phyloP scores from a whole-genome alignment of 2,113 vertebrate genomes.

The Macroglossus sobrinus region DNA sequence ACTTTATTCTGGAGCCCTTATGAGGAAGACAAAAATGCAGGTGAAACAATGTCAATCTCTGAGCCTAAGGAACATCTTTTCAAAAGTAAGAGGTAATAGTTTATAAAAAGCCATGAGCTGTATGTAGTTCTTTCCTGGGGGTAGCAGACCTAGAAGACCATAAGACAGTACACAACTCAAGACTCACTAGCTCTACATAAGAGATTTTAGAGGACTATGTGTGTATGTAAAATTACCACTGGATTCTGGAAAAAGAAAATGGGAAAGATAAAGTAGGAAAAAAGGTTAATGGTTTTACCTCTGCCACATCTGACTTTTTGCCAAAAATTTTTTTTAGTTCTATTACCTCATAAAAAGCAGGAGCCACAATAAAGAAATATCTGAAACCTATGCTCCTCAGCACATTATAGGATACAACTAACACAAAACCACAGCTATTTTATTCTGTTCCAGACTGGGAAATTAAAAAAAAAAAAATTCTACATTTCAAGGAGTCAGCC shows the following conservation, averaged over 20 bases:
- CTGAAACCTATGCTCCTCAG: constrained; percentile 27
- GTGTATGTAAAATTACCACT: background rate
- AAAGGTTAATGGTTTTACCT: constrained; percentile 44
- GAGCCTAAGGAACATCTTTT: background rate
- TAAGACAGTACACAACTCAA: background rate
- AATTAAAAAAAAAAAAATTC: background rate
- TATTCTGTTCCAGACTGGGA: constrained; percentile 35
- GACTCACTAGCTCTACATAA: background rate
- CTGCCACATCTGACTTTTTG: constrained; percentile 40
- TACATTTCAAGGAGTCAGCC: constrained; percentile 14
- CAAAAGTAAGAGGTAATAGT: background rate
- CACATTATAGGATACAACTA: constrained; percentile 9
- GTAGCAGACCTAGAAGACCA: background rate
- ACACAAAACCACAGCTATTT: constrained; percentile 48
- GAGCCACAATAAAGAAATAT: constrained; percentile 55
- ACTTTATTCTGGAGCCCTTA: background rate
- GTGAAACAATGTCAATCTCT: background rate
- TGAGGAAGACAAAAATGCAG: background rate
- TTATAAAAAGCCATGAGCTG: background rate
- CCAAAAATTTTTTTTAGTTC: constrained; percentile 33
- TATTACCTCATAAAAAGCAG: constrained; percentile 53
- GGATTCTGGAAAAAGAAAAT: constrained; percentile 5
- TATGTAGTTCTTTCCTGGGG: background rate
- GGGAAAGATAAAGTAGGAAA: constrained; percentile 31
- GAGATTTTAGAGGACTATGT: background rate